Percentiles rank a stretch among this genome's conserved stretches.
phyloP scores from a whole-genome alignment of 2,797 vertebrate genomes.

The Typhlichthys subterraneus region DNA sequence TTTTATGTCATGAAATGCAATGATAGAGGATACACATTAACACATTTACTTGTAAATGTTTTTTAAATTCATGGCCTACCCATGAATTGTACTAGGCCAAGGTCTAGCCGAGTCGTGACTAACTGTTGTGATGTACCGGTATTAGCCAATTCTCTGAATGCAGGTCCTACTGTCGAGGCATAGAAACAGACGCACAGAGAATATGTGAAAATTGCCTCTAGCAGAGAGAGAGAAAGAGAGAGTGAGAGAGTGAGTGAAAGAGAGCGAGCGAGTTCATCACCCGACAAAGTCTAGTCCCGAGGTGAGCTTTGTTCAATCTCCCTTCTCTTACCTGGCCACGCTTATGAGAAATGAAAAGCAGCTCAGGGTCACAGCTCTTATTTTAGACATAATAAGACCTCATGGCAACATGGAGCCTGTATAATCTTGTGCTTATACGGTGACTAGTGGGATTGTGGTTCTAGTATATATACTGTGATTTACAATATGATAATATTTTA shows the following conservation, averaged over 20 bases:
- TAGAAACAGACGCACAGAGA: constrained; percentile 10
- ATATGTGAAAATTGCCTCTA: constrained; percentile 37
- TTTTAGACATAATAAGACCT: constrained; percentile 41
- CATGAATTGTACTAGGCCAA: no score
- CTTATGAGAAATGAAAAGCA: constrained; percentile 18
- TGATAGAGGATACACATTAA: no score
- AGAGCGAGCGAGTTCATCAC: constrained; percentile 46
- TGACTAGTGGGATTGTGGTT: no score
- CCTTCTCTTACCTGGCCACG: constrained; percentile 26
- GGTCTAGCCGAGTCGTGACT: no score
- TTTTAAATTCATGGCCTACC: no score
- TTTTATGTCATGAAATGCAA: no score
- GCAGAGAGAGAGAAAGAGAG: constrained; percentile 16
- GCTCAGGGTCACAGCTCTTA: constrained; percentile 31
- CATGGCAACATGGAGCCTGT: constrained; percentile 11
- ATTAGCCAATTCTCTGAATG: no score
- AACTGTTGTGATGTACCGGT: no score
- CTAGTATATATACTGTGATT: no score
- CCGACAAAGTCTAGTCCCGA: constrained; percentile 13
- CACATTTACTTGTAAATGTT: no score
- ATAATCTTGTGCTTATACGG: not conserved
- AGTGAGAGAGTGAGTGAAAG: not conserved
- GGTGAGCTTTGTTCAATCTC: constrained; percentile 50
- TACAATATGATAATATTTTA: no score
- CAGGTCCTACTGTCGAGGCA: constrained; percentile 8